phyloP scores from a whole-genome alignment of 2,888 invertebrate genomes.

The Eristalis tenax region DNA sequence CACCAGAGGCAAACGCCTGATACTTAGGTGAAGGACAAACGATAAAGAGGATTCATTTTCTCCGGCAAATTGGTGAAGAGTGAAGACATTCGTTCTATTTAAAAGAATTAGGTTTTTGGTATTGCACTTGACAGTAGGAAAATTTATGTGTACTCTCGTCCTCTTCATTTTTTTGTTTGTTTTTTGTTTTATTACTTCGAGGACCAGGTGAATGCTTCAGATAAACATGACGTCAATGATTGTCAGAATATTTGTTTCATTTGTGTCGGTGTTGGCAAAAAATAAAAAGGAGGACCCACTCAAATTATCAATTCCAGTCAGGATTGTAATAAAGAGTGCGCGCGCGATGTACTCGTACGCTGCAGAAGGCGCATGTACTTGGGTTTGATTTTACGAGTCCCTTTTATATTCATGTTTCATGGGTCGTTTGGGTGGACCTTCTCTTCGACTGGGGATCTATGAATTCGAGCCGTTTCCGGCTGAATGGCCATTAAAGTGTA shows the following conservation, averaged over 20 bases:
- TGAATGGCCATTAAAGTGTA: not conserved
- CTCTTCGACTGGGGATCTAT: not conserved
- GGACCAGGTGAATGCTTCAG: slow-evolving; percentile 15
- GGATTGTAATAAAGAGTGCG: not conserved
- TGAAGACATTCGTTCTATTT: slow-evolving; percentile 15
- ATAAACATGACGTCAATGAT: slow-evolving; percentile 19
- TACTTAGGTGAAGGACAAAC: not conserved
- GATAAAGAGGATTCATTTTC: slow-evolving; percentile 28
- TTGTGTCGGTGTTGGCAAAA: not conserved
- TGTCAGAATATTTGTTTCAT: not conserved
- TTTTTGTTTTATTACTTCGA: slow-evolving; percentile 7
- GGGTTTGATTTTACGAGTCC: not conserved
- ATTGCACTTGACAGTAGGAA: slow-evolving; percentile 31
- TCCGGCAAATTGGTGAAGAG: slow-evolving; percentile 22
- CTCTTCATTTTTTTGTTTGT: no score
- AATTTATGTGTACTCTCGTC: slow-evolving; percentile 11
- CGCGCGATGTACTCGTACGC: not conserved
- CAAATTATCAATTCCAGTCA: slow-evolving; percentile 2
- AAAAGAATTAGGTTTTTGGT: slow-evolving; percentile 9
- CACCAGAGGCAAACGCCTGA: not conserved
- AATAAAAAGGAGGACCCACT: not conserved
- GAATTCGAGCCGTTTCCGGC: not conserved
- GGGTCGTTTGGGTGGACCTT: not conserved
- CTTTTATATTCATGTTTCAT: not conserved
- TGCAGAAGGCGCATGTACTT: not conserved